Evolutionary conservation across 2,888 invertebrate genomes (phyloP), one percentile per base, ranked within the genome.

Genomic region (Tinea trinotella): DNA sequence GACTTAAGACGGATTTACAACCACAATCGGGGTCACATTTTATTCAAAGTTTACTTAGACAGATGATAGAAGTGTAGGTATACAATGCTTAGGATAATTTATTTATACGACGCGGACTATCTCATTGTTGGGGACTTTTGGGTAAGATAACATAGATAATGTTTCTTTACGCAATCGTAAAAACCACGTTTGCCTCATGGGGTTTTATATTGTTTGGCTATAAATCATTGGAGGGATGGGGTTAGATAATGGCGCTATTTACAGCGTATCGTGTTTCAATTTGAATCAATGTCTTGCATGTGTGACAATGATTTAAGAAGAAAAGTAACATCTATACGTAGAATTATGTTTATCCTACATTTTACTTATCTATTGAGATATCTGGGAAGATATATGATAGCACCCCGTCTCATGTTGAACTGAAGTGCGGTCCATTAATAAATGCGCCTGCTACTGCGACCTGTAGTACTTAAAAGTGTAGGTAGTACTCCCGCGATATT

Each of bases 101-200:
- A 84, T 85, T 80, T 81, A 82, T 75, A 75, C 69, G 62, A 74
- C 70, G 66, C 67, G 46, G 64, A 66, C 71, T 73, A 54, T 83
- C 76, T 77, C 74, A 76, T 79, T 81, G 78, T 79, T 72, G 66
- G 70, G 69, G 62, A 68, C 64, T 72, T 80, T 76, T 70, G 75
- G 76, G 71, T 72, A 69, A 72, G 78, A 81, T 83, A 81, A 81
- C 77, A 72, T 65, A 71, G 78, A 79, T 82, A 82, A 76, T 71
- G 75, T 74, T 67, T 64, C 68, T 80, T 80, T 77, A 76, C 74
- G 76, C 70, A 75, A 73, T 82, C 82, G 78, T 83, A 77, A 81
- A 81, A 20, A 24, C 36, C 12, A 17, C 52, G 62, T 61, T 57
- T 62, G 71, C 68, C 77, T 76, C 80, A 71, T 74, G 75, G 76